Conservation (phyloP, 2,113 vertebrate genomes). For the Microtus oregoni region DNA sequence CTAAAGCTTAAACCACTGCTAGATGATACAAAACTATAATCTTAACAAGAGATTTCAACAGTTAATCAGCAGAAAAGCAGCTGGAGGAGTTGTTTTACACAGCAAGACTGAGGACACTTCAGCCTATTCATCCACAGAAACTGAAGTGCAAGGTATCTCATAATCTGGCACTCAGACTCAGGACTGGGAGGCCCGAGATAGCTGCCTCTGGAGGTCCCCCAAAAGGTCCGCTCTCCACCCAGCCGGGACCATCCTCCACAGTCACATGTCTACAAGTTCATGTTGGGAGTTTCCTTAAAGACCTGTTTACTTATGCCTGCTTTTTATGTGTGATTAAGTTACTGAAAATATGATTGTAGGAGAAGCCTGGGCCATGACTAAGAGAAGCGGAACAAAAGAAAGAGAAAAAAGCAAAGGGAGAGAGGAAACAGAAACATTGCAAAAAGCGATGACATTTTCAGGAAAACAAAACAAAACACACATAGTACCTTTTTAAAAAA, state of each 20-base stretch:
- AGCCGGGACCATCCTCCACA: not conserved
- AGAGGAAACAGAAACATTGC: not conserved
- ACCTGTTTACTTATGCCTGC: not conserved
- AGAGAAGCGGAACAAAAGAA: not conserved
- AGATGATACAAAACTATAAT: not conserved
- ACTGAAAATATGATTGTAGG: slow-evolving; percentile 12
- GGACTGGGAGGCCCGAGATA: not conserved
- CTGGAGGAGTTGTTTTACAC: not conserved
- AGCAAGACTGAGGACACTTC: not conserved
- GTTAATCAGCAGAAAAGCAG: not conserved
- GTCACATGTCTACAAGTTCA: not conserved
- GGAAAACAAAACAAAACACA: not conserved
- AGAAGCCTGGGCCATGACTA: not conserved
- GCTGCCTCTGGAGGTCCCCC: not conserved
- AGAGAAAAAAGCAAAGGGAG: not conserved
- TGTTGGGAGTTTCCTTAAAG: not conserved
- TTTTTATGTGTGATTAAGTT: slow-evolving; percentile 13
- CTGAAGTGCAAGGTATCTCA: not conserved
- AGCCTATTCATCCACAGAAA: not conserved
- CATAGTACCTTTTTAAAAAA: not conserved
- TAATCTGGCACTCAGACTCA: not conserved
- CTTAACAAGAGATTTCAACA: slow-evolving; percentile 30
- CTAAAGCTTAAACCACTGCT: slow-evolving; percentile 21
- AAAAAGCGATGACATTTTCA: not conserved
- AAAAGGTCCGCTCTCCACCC: not conserved